phyloP scores from a whole-genome alignment of 37 sponge, comb jelly and placozoan species.

The Ephydatia muelleri region DNA sequence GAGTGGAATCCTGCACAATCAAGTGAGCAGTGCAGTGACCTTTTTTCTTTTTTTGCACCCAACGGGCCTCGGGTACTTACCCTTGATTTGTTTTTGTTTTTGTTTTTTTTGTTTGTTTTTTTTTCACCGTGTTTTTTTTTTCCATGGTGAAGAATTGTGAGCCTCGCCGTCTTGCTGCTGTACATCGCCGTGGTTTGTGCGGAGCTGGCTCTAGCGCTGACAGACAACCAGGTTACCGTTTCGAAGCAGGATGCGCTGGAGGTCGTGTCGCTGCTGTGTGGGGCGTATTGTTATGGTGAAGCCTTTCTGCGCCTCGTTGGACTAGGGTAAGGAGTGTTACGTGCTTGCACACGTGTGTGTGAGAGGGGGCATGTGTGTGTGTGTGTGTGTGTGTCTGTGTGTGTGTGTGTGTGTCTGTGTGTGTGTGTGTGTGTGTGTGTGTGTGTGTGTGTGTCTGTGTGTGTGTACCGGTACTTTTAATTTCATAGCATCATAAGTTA shows the following conservation, averaged over 20 bases:
- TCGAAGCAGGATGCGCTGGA: slow-evolving; percentile 18
- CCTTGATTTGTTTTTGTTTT: not conserved
- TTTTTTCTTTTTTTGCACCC: too few species aligned
- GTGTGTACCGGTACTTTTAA: too few species aligned
- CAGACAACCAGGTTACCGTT: not conserved
- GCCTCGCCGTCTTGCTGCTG: slow-evolving; percentile 21
- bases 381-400: slow-evolving; percentile 16
- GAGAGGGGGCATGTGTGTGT: slow-evolving; percentile 8
- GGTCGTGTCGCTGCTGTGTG: slow-evolving; percentile 38
- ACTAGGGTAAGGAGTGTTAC: slow-evolving; percentile 43
- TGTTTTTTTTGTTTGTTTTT: not conserved
- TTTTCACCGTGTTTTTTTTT: not conserved
- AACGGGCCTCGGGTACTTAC: not conserved
- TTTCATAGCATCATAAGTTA: too few species aligned
- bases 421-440: slow-evolving; percentile 22
- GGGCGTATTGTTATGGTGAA: slow-evolving; percentile 39
- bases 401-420: slow-evolving; percentile 30
- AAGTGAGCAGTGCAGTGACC: slow-evolving; percentile 2
- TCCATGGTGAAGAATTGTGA: not conserved
- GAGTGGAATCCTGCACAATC: slow-evolving; percentile 33
- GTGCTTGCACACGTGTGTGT: slow-evolving; percentile 1
- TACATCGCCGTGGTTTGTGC: slow-evolving; percentile 11
- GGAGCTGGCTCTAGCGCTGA: slow-evolving; percentile 4
- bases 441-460: slow-evolving; percentile 13
- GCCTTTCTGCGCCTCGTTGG: slow-evolving; percentile 42